Base-by-base conservation (phyloP, 2,113 vertebrate genomes). In the Phalacrocorax carbo region DNA sequence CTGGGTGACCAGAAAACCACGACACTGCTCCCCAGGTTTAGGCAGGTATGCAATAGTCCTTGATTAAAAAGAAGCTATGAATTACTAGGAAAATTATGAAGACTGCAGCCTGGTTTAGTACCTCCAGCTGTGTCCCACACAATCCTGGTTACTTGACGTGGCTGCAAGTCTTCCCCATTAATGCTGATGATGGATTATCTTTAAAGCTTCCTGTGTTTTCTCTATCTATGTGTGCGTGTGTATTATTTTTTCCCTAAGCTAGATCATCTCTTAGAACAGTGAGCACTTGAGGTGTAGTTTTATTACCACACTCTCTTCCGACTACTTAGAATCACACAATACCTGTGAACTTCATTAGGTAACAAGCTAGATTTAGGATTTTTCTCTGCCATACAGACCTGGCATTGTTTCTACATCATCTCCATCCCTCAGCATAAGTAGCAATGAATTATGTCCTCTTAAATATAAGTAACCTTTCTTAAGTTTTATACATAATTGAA, bases 381-480 rank as follows among this genome's bases (percentile, higher is more conserved):
- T 93, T 81, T 75, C 26, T 51, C 19, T 60, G 21, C 27, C 34
- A 49, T 52, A 61, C 16, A 90, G 46, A 48, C 32, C 38, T 78
- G 26, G 30, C 26, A 52, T 25, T 11, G 9, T 55, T 88, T 82
- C 40, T 55, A 26, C 62, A 65, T 12, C 11, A 17, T 57, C 70
- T 68, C 68, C n/a, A 60, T 32, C 22, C 36, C 15, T 83, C 92
- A 73, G 58, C 19, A 54, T 58, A 89, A 85, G 61, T 52, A 76
- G 27, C 54, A 52, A 34, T 66, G 51, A 93, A 87, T 77, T 55
- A 34, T 49, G 13, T 70, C n/a, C 40, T 91, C 93, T 81, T 77
- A 90, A 81, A 19, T 92, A 69, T 16, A 93, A 46, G 60, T 92
- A 95, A 86, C 13, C 40, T 94, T 94, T 81, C 77, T 95, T 88